Percentiles rank a stretch among this genome's conserved stretches.
Evolutionary conservation across 2,888 invertebrate species (phyloP).

Genomic region (Thymelicus sylvestris): DNA sequence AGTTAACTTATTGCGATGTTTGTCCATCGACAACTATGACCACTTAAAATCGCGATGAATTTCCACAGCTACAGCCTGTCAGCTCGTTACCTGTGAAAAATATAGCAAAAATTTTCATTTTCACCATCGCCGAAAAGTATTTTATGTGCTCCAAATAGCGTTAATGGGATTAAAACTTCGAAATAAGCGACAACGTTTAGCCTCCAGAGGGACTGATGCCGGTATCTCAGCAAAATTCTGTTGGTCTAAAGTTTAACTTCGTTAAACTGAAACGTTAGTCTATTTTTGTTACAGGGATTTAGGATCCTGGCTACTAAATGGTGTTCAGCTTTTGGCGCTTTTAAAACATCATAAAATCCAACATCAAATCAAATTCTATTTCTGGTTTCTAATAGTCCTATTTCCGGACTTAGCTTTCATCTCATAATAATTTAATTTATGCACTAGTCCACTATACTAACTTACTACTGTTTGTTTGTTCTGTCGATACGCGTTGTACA

Average conservation of each 20-base stretch:
- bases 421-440: too few species aligned
- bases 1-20: too few species aligned
- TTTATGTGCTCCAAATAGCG: conserved; percentile 4
- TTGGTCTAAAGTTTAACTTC: conserved; percentile 9
- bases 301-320: neutral
- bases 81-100: neutral
- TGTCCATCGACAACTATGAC: too few species aligned
- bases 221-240: conserved; percentile 16
- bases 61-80: too few species aligned
- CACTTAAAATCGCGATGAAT: too few species aligned
- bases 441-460: too few species aligned
- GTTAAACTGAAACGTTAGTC: conserved; percentile 6
- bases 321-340: neutral
- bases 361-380: too few species aligned
- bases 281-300: conserved; percentile 14
- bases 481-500: too few species aligned
- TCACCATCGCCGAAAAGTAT: neutral
- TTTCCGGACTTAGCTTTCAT: too few species aligned
- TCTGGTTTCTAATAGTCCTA: too few species aligned
- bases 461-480: too few species aligned
- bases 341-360: too few species aligned
- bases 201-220: conserved; percentile 12
- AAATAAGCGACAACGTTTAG: conserved; percentile 24
- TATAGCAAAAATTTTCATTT: neutral
- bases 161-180: conserved; percentile 21